A percentile compares a stretch with the other conserved stretches of the same genome.
Evolutionary conservation across 30 jellyfish, hydroid and myxozoan species (phyloP).

Genomic region (Catostylus mosaicus): DNA sequence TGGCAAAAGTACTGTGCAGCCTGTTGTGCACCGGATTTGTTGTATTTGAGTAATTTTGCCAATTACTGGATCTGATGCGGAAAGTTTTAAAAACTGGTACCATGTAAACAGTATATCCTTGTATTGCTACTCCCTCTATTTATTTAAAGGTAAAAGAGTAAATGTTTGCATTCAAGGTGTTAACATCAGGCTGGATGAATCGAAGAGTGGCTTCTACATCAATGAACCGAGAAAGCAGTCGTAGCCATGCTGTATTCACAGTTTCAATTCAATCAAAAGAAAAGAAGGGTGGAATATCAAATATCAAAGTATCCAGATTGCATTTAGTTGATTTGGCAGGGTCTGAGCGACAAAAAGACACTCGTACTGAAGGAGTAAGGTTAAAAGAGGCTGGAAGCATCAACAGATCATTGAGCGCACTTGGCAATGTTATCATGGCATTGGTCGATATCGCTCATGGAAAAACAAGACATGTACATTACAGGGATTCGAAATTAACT

Average conservation of each 20-base stretch:
- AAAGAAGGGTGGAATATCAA: constrained; percentile 88
- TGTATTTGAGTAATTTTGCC: too few relatives aligned
- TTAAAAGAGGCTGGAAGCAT: constrained; percentile 97
- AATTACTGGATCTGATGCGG: too few relatives aligned
- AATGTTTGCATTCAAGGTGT: too few relatives aligned
- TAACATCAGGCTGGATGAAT: constrained; percentile 93
- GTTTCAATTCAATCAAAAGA: constrained; percentile 92
- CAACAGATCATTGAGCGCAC: constrained; percentile 93
- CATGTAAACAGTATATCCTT: too few relatives aligned
- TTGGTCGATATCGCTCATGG: constrained; percentile 98
- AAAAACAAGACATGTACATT: constrained; percentile 95
- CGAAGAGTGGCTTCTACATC: constrained; percentile 99
- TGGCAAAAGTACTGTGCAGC: too few relatives aligned
- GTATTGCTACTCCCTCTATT: too few relatives aligned
- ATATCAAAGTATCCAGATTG: constrained; percentile 86
- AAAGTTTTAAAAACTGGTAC: too few relatives aligned
- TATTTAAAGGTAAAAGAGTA: too few relatives aligned
- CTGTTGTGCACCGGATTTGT: too few relatives aligned
- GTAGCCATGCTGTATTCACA: constrained; percentile 99
- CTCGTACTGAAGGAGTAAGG: constrained; percentile 92
- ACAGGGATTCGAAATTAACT: constrained; percentile 94
- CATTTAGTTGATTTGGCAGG: constrained; percentile 98
- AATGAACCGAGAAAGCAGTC: constrained; percentile 98
- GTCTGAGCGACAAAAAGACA: constrained; percentile 97
- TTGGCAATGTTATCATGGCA: constrained; percentile 98